phyloP scores from a whole-genome alignment of 2,797 vertebrate genomes.

The Dallia pectoralis region DNA sequence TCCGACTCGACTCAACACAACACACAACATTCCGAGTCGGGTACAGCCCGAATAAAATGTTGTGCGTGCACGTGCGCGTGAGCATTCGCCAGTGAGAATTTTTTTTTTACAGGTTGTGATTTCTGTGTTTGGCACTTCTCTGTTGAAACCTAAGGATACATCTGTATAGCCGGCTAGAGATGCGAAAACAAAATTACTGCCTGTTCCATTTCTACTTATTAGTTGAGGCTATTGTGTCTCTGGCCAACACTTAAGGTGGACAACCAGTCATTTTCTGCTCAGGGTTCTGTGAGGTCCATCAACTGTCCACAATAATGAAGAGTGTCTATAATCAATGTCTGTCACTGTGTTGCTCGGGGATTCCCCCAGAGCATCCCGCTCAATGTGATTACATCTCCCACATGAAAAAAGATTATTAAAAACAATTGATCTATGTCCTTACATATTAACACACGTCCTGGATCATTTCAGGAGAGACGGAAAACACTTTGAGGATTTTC shows the following conservation, averaged over 20 bases:
- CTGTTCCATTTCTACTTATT: neutral
- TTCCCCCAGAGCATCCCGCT: too few relatives aligned
- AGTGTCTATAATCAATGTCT: too few relatives aligned
- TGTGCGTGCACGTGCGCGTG: too few relatives aligned
- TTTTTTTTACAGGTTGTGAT: too few relatives aligned
- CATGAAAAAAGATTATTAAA: neutral
- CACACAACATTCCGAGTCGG: too few relatives aligned
- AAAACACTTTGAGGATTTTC: neutral
- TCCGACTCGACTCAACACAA: too few relatives aligned
- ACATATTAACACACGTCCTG: neutral
- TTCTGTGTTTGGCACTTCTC: neutral
- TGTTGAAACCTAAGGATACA: neutral
- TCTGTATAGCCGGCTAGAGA: neutral
- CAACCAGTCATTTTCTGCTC: neutral
- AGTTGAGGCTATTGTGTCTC: neutral
- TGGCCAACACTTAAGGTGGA: neutral
- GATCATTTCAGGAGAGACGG: neutral
- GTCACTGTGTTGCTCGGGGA: too few relatives aligned
- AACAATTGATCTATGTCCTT: neutral
- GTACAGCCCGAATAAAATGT: too few relatives aligned
- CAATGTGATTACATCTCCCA: neutral
- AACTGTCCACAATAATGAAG: too few relatives aligned
- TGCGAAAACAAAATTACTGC: neutral
- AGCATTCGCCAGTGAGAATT: too few relatives aligned
- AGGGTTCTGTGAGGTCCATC: too few relatives aligned